Percentiles rank a stretch among this genome's conserved stretches.
These are phyloP conservation scores for Labia minor DNA, from an alignment of 2,888 invertebrate species.

Conservation along the genomic window DNA sequence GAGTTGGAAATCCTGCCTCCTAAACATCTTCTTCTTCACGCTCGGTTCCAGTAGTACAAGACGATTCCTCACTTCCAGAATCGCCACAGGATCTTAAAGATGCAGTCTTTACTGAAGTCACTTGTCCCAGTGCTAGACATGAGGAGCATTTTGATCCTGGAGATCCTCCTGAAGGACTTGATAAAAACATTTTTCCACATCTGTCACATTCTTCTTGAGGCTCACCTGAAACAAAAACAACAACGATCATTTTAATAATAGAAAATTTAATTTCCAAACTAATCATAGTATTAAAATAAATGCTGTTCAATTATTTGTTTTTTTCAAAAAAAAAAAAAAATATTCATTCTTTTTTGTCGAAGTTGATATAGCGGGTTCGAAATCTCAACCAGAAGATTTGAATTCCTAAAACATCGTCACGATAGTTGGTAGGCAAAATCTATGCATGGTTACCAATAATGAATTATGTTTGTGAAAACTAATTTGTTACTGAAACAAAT, in stretches of 20 bases:
- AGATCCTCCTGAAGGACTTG: conserved; percentile 33
- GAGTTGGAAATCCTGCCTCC: too few relatives aligned
- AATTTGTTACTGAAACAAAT: too few relatives aligned
- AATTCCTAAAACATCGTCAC: too few relatives aligned
- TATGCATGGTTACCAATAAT: too few relatives aligned
- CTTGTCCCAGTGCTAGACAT: conserved; percentile 29
- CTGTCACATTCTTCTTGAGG: conserved; percentile 48
- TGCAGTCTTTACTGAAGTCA: conserved; percentile 23
- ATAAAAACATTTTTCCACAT: conserved; percentile 45
- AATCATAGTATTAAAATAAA: not conserved
- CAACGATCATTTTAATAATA: not conserved
- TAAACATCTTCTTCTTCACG: conserved; percentile 29
- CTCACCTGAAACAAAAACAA: conserved; percentile 41
- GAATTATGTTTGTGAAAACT: too few relatives aligned
- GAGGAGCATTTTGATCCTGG: conserved; percentile 37
- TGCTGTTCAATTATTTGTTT: too few relatives aligned
- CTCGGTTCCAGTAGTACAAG: conserved; percentile 26
- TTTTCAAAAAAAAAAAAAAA: too few relatives aligned
- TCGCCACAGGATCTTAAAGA: conserved; percentile 27
- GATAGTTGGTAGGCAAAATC: too few relatives aligned
- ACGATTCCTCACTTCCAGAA: conserved; percentile 28
- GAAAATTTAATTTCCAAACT: not conserved
- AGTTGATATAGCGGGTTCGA: too few relatives aligned
- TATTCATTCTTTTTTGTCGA: too few relatives aligned
- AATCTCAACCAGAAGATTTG: too few relatives aligned